Conservation (phyloP, 2,888 invertebrate species). For the Eremobia ochroleuca region DNA sequence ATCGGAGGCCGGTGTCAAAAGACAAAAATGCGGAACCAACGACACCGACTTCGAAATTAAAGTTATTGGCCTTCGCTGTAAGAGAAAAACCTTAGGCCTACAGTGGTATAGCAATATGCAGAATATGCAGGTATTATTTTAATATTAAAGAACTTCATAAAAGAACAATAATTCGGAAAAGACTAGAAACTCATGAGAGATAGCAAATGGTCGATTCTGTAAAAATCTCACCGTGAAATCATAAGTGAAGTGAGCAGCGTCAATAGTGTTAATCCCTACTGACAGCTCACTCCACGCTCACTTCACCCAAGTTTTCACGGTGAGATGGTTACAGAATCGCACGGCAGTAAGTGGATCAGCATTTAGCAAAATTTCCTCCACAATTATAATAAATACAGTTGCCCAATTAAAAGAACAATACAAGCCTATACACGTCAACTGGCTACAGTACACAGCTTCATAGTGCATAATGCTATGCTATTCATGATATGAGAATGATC, state of each 20-base stretch:
- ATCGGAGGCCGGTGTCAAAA: too few species aligned
- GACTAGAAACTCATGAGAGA: background rate
- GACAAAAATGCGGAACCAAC: too few species aligned
- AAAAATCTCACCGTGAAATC: too few species aligned
- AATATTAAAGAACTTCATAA: background rate
- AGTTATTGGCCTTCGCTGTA: background rate
- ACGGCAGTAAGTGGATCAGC: background rate
- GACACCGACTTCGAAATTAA: too few species aligned
- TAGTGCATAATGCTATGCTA: slow-evolving; percentile 12
- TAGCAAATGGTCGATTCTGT: too few species aligned
- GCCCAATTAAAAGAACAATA: slow-evolving; percentile 32
- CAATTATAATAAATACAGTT: slow-evolving; percentile 19
- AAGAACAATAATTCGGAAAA: background rate
- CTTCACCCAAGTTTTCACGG: too few species aligned
- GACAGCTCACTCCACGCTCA: too few species aligned
- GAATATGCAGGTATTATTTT: too few species aligned
- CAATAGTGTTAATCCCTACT: too few species aligned
- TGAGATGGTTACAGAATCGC: too few species aligned
- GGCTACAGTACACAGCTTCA: slow-evolving; percentile 3
- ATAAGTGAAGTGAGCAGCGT: too few species aligned
- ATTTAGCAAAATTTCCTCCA: background rate
- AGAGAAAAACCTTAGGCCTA: background rate
- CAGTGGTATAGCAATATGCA: background rate
- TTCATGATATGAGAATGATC: slow-evolving; percentile 32
- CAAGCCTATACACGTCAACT: background rate